Percentiles rank a stretch among this genome's conserved stretches.
phyloP scores from a whole-genome alignment of 2,113 vertebrate species.

The Myotis lucifugus region DNA sequence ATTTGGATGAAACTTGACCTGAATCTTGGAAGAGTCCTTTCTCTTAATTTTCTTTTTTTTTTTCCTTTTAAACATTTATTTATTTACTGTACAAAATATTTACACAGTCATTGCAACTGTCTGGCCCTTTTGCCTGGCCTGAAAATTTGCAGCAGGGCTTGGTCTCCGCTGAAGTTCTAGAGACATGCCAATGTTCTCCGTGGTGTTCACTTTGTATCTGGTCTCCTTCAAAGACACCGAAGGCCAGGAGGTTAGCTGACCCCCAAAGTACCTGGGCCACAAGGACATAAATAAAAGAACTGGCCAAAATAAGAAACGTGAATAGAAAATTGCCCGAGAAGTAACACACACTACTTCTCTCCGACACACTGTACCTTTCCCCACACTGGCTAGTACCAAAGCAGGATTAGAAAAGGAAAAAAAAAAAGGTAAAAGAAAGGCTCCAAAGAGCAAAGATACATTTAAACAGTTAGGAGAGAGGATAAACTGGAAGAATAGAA shows the following conservation, averaged over 20 bases:
- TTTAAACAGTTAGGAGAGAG: conserved; percentile 54
- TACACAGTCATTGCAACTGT: conserved; percentile 83
- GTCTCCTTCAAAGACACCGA: conserved; percentile 50
- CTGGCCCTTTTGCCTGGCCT: conserved; percentile 71
- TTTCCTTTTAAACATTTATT: conserved; percentile 81
- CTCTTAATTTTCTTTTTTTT: no score
- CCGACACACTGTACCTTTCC: conserved; percentile 52
- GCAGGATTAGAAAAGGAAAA: conserved; percentile 36
- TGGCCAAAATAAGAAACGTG: conserved; percentile 74
- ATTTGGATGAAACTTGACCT: background rate
- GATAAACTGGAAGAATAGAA: conserved; percentile 45
- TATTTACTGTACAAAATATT: conserved; percentile 90
- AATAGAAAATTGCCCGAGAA: conserved; percentile 50
- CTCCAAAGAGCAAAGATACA: conserved; percentile 58
- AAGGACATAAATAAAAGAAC: conserved; percentile 77
- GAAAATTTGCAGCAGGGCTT: conserved; percentile 63
- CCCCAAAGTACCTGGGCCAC: conserved; percentile 63
- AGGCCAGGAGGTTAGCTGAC: conserved; percentile 48
- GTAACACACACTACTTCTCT: conserved; percentile 57
- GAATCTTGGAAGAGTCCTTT: background rate
- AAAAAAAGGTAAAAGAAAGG: conserved; percentile 32
- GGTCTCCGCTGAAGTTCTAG: conserved; percentile 77
- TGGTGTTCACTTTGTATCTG: conserved; percentile 45
- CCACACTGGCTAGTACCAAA: conserved; percentile 33
- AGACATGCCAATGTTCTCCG: conserved; percentile 67